Percentiles rank a stretch among this genome's conserved stretches.
Conservation (phyloP, 1,140 invertebrate genomes). For the Heliconius nattereri region DNA sequence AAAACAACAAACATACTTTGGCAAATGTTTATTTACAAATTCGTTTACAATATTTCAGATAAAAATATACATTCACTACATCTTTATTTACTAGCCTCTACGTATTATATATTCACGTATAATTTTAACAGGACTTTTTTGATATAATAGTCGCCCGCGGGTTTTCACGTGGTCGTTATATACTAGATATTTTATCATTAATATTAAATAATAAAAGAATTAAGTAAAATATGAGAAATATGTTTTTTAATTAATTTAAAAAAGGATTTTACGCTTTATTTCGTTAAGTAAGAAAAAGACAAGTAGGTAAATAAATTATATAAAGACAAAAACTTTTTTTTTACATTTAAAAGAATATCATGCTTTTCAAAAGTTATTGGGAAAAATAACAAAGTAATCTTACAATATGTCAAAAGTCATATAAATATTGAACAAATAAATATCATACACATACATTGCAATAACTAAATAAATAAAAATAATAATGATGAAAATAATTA, state of each 20-base stretch:
- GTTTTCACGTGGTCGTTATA: background rate
- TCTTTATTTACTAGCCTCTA: conserved; percentile 36
- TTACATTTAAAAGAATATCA: too few relatives aligned
- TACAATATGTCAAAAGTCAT: background rate
- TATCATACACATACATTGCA: background rate
- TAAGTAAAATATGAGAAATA: background rate
- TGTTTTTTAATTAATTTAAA: background rate
- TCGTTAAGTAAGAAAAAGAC: too few relatives aligned
- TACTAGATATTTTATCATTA: background rate
- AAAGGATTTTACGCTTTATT: too few relatives aligned
- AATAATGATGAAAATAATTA: background rate
- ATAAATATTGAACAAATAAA: background rate
- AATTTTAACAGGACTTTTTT: conserved; percentile 1
- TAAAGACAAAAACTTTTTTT: too few relatives aligned
- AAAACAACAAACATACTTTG: conserved; percentile 46
- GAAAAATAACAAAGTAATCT: background rate
- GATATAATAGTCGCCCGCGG: background rate
- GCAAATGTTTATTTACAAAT: conserved; percentile 55
- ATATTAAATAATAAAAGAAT: background rate
- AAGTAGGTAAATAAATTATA: background rate
- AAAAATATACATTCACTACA: conserved; percentile 46
- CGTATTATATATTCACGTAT: conserved; percentile 3
- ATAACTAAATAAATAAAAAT: background rate
- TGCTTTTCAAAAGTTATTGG: too few relatives aligned
- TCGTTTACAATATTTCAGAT: conserved; percentile 38